Percentiles rank a stretch among this genome's conserved stretches.
phyloP scores from a whole-genome alignment of 1,140 invertebrate genomes.

The Nylanderia fulva region DNA sequence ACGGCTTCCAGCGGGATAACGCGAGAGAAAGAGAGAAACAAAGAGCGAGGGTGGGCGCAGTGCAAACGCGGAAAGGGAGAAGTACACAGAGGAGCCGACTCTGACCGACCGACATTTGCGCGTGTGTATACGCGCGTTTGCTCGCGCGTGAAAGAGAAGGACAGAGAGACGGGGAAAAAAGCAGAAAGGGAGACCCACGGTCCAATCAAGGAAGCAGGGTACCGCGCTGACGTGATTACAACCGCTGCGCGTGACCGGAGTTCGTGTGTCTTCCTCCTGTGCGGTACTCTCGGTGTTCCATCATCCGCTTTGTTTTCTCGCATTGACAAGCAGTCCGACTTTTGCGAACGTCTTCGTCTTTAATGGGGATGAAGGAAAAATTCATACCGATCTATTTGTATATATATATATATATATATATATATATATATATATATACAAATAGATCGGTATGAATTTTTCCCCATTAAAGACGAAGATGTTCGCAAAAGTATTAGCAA shows the following conservation, averaged over 20 bases:
- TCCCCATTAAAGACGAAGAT: background rate
- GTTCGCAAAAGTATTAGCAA: background rate
- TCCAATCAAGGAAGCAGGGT: slow-evolving; percentile 79
- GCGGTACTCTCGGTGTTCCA: slow-evolving; percentile 33
- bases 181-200: slow-evolving; percentile 70
- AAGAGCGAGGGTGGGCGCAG: slow-evolving; percentile 51
- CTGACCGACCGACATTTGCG: slow-evolving; percentile 27
- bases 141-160: slow-evolving; percentile 21
- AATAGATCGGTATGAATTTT: background rate
- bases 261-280: slow-evolving; percentile 69
- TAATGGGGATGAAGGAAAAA: background rate
- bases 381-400: background rate
- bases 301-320: slow-evolving; percentile 49
- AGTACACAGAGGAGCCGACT: slow-evolving; percentile 21
- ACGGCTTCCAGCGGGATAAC: slow-evolving; percentile 75
- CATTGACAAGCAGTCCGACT: slow-evolving; percentile 4
- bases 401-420: too few species aligned
- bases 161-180: slow-evolving; percentile 39
- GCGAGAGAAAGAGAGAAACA: slow-evolving; percentile 49
- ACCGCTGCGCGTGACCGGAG: slow-evolving; percentile 82
- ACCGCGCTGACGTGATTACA: slow-evolving; percentile 82
- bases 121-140: slow-evolving; percentile 38
- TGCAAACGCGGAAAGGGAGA: slow-evolving; percentile 50
- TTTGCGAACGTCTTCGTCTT: background rate
- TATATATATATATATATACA: too few species aligned